Percentiles rank a stretch among this genome's conserved stretches.
Conservation (phyloP, 1,140 invertebrate genomes). For the Harlomillsia oculata region DNA sequence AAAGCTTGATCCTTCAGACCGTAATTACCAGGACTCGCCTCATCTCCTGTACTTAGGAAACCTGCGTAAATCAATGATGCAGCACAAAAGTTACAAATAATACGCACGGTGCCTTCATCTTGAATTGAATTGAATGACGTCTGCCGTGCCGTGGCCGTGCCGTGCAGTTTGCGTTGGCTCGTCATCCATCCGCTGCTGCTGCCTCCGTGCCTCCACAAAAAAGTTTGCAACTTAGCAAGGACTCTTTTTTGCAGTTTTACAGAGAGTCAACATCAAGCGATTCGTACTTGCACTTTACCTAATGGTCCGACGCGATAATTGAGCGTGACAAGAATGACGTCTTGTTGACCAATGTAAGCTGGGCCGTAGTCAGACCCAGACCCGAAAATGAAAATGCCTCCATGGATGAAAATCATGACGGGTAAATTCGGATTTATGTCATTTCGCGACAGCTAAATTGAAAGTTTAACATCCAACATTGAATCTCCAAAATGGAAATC, state of each 20-base stretch:
- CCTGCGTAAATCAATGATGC: slow-evolving; percentile 5
- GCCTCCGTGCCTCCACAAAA: no score
- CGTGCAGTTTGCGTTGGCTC: no score
- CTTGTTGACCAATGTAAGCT: slow-evolving; percentile 8
- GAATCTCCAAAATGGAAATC: no score
- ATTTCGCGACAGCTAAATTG: not conserved
- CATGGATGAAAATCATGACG: slow-evolving; percentile 16
- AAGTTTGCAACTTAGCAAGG: no score
- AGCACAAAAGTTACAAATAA: no score
- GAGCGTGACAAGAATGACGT: slow-evolving; percentile 5
- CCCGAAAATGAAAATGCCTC: not conserved
- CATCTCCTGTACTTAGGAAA: slow-evolving; percentile 27
- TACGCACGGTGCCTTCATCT: no score
- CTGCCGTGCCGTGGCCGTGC: no score
- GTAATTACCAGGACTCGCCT: slow-evolving; percentile 13
- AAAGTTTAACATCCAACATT: not conserved
- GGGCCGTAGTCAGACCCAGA: not conserved
- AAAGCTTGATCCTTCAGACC: slow-evolving; percentile 40
- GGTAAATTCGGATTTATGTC: not conserved
- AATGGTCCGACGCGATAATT: slow-evolving; percentile 11
- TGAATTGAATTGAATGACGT: no score
- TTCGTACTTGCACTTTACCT: slow-evolving; percentile 1
- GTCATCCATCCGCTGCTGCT: no score
- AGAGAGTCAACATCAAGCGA: no score
- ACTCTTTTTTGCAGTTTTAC: no score